A percentile compares a stretch with the other conserved stretches of the same genome.
Conservation (phyloP, 2,797 vertebrate genomes). For the Pteronotus mesoamericanus region DNA sequence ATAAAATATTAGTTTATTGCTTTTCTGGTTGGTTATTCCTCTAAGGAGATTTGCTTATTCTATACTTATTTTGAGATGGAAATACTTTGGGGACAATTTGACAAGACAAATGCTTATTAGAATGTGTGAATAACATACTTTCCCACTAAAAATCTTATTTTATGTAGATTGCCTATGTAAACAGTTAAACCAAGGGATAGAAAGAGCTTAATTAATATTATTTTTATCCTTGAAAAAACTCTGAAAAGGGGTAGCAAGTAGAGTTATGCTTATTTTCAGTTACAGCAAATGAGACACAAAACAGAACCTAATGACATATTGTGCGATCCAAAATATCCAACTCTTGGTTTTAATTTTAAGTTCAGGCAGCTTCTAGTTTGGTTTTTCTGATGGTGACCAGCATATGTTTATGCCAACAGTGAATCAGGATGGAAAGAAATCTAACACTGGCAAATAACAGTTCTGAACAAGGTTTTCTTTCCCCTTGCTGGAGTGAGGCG, state of each 20-base stretch:
- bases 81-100: neutral
- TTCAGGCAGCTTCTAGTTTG: neutral
- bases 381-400: neutral
- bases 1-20: neutral
- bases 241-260: neutral
- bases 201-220: neutral
- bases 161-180: neutral
- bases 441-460: neutral
- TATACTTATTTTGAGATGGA: neutral
- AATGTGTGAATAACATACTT: slow-evolving; percentile 6
- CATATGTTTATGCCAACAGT: neutral
- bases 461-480: neutral
- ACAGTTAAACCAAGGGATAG: neutral
- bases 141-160: neutral
- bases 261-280: neutral
- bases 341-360: neutral
- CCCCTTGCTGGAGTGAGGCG: neutral
- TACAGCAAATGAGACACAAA: neutral
- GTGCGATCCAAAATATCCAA: neutral
- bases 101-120: neutral
- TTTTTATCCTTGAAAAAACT: slow-evolving; percentile 14
- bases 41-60: neutral
- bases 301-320: neutral
- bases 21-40: slow-evolving; percentile 6
- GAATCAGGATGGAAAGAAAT: neutral